Evolutionary conservation across 2,113 vertebrate species (phyloP), one percentile per base, ranked within the genome.

Genomic region (Hirundichthys speculiger): DNA sequence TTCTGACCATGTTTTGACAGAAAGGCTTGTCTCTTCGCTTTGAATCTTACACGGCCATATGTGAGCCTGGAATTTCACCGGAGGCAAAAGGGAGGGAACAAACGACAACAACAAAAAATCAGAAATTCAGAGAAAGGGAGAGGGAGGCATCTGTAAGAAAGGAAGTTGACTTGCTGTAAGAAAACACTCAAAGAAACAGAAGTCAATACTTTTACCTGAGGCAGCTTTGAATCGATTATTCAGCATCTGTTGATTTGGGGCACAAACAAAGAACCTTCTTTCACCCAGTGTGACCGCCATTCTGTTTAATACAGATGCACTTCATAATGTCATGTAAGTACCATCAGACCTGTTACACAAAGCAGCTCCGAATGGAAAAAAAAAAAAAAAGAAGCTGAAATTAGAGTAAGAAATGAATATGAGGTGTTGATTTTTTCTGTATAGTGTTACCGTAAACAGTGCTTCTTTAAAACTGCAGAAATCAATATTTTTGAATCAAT

Each of bases 211-310:
- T 24, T 45, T 27, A 22, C 20, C 13, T 61, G 57, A 20, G 54
- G 52, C 15, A 22, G 16, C 51, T 54, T 42, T 43, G 16, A 60
- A 22, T 60, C 51, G 22, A 75, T 60, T 52, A 24, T 24, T 51
- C 43, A 54, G 30, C 16, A 13, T 63, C 64, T 60, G 27, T 1
- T 34, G 50, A 34, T 65, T 52, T 47, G 25, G 10, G 55, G 12
- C 13, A 54, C 9, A 64, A 55, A 45, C 45, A 24, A 40, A 9
- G 15, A 68, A 43, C 12, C n/a, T 0, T 38, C 5, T 11, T 47
- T 22, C 5, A 54, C 13, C 14, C 13, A 20, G 13, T 34, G 22
- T 57, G 25, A n/a, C 16, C 40, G 39, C 14, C 2, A 14, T 43
- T 46, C 51, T 58, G 20, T 51, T 13, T 43, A 5, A 7, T 10